phyloP scores from a whole-genome alignment of 2,797 vertebrate genomes.

The Coranthus polyacanthus region DNA sequence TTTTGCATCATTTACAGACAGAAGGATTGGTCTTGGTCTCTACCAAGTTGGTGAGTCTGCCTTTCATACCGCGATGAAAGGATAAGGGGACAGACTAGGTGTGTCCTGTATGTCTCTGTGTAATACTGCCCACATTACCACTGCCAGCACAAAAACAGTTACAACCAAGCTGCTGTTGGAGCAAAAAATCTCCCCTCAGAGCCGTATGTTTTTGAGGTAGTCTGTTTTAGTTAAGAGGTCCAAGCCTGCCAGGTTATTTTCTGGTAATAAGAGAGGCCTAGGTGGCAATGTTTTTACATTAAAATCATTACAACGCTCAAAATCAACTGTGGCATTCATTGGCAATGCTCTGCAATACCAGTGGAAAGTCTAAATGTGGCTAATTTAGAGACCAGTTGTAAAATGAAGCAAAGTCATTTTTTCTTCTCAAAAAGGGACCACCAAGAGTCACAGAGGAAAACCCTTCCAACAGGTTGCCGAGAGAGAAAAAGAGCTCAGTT shows the following conservation, averaged over 20 bases:
- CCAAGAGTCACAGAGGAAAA: constrained; percentile 42
- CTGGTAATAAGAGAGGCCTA: constrained; percentile 39
- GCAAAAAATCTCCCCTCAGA: constrained; percentile 47
- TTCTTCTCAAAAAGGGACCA: constrained; percentile 51
- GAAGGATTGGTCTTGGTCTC: constrained; percentile 10
- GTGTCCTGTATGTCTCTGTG: constrained; percentile 42
- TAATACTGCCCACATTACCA: constrained; percentile 31
- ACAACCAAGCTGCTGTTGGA: constrained; percentile 42
- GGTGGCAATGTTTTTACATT: constrained; percentile 51
- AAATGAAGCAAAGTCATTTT: constrained; percentile 41
- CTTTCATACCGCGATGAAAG: constrained; percentile 14
- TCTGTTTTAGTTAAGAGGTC: constrained; percentile 26
- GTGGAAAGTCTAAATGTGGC: constrained; percentile 56
- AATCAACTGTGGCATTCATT: constrained; percentile 32
- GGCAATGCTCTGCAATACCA: constrained; percentile 8
- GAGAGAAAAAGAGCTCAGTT: constrained; percentile 41
- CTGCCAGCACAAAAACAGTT: constrained; percentile 35
- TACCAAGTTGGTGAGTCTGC: constrained; percentile 12
- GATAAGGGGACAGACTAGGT: constrained; percentile 45
- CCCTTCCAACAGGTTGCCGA: constrained; percentile 45
- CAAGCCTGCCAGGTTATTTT: constrained; percentile 44
- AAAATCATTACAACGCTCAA: constrained; percentile 39
- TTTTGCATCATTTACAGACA: constrained; percentile 19
- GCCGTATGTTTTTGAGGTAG: constrained; percentile 42
- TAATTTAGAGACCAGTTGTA: constrained; percentile 51